Conservation (phyloP, 2,113 vertebrate species). For the Pyrgilauda ruficollis region DNA sequence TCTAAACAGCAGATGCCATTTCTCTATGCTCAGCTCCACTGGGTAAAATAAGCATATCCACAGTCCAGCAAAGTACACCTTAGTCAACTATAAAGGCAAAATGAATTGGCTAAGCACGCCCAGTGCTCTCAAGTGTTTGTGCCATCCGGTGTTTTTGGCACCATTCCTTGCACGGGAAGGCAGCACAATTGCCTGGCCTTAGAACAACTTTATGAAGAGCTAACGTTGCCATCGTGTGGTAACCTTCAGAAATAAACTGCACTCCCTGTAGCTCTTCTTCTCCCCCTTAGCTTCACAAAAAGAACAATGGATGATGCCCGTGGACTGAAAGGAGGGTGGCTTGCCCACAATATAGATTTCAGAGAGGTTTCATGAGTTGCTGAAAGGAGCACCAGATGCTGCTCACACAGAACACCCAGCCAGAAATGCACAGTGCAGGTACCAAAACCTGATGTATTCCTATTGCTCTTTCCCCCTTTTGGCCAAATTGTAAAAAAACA, state of each 20-base stretch:
- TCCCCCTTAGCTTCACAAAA: rapidly evolving
- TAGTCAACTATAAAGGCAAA: background rate
- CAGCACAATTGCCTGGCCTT: background rate
- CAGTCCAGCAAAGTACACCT: background rate
- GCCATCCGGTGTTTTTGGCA: background rate
- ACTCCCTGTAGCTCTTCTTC: rapidly evolving
- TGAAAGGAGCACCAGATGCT: background rate
- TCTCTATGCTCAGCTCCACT: background rate
- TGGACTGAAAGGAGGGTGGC: rapidly evolving
- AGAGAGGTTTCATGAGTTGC: rapidly evolving
- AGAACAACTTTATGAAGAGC: background rate
- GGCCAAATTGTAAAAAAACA: rapidly evolving
- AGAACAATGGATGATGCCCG: background rate
- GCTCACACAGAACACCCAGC: rapidly evolving
- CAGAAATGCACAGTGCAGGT: background rate
- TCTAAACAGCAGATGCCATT: background rate
- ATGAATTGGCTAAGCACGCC: background rate
- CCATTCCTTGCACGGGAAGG: rapidly evolving
- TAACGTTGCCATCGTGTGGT: conserved; percentile 24
- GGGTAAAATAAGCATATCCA: background rate
- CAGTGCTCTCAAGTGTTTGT: too few relatives aligned
- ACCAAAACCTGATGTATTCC: rapidly evolving
- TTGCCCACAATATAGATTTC: rapidly evolving
- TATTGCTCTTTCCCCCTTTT: background rate
- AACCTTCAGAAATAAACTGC: background rate